Evolutionary conservation across 2,113 vertebrate species (phyloP).

Genomic region (Bubo blakistoni): DNA sequence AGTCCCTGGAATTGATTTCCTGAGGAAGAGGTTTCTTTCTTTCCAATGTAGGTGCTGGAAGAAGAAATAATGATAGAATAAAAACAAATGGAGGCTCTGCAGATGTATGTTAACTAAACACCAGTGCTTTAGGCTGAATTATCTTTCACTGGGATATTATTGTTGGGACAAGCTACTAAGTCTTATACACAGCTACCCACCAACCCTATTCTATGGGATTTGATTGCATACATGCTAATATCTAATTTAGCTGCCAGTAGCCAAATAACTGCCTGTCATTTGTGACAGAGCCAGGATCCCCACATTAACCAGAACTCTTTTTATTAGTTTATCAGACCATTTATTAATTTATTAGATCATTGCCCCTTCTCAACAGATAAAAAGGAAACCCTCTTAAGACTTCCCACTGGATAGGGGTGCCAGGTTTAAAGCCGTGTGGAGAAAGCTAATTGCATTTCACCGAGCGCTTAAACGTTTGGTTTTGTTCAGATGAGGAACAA

Average conservation of each 20-base stretch:
- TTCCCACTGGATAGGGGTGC: neutral
- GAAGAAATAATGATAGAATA: neutral
- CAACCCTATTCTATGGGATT: neutral
- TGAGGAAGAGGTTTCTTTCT: neutral
- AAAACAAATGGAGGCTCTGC: neutral
- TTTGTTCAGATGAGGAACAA: neutral
- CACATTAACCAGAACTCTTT: neutral
- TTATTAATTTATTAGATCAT: too few species aligned
- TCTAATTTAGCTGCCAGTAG: neutral
- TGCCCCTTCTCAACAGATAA: neutral
- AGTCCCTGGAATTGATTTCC: neutral
- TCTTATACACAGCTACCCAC: neutral
- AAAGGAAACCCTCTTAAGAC: neutral
- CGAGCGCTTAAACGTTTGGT: accelerated
- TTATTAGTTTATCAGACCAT: neutral
- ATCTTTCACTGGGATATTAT: neutral
- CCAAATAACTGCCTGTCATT: neutral
- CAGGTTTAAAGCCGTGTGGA: neutral
- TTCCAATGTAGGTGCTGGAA: neutral
- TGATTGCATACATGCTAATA: neutral
- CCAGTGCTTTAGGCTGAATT: neutral
- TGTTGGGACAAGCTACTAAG: neutral
- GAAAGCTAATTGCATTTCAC: neutral
- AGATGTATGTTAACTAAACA: neutral
- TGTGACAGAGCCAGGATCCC: neutral